These are phyloP conservation scores for Cydia amplana DNA, from an alignment of 1,140 invertebrate genomes.

Conservation along the genomic window DNA sequence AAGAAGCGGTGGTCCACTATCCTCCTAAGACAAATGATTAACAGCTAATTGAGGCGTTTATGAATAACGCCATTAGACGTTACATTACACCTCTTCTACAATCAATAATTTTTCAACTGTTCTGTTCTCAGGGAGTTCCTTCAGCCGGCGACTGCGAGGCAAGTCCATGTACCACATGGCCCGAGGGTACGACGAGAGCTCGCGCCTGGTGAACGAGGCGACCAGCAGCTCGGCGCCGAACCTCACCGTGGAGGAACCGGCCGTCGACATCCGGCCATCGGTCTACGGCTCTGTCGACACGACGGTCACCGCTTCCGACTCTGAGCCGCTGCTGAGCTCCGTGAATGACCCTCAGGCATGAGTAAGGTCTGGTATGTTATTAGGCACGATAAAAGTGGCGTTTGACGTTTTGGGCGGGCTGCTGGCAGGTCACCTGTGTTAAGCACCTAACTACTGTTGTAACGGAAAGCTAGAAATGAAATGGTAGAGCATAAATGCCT, in stretches of 20 bases:
- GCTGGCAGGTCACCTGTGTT: too few species aligned
- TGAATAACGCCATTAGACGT: too few species aligned
- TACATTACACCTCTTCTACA: too few species aligned
- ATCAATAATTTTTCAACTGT: too few species aligned
- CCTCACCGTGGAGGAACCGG: conserved; percentile 55
- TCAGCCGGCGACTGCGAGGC: conserved; percentile 86
- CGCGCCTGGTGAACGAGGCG: conserved; percentile 65
- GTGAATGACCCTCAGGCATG: conserved; percentile 55
- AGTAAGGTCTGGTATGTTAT: conserved; percentile 26
- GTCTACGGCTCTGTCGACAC: conserved; percentile 69
- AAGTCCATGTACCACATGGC: conserved; percentile 86
- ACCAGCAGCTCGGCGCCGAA: conserved; percentile 69
- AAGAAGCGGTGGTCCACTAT: too few species aligned
- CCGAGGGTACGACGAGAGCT: conserved; percentile 81
- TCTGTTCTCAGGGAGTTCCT: conserved; percentile 80
- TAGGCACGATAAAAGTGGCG: background rate
- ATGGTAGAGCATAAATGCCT: too few species aligned
- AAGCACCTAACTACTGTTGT: too few species aligned
- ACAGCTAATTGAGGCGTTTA: too few species aligned
- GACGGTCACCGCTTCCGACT: conserved; percentile 53
- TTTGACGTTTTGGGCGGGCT: background rate
- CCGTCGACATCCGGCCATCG: conserved; percentile 56
- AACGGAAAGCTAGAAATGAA: too few species aligned
- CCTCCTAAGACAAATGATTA: too few species aligned
- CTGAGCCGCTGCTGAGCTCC: conserved; percentile 55